Percentiles rank a stretch among this genome's conserved stretches.
These are phyloP conservation scores for Pardalotus punctatus DNA, from an alignment of 2,113 vertebrate species.

Conservation along the genomic window DNA sequence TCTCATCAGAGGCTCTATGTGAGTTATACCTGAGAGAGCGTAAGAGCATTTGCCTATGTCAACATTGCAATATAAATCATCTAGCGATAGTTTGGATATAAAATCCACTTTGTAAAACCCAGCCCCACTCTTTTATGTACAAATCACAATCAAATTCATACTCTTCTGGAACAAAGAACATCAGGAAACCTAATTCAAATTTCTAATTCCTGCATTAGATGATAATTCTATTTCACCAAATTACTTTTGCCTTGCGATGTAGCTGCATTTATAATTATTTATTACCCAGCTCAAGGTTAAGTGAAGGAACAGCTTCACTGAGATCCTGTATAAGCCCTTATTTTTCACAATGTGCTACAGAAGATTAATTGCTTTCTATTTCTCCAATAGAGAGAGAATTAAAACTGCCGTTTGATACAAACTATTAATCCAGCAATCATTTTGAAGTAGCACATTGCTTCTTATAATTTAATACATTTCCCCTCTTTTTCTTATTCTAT, in stretches of 20 bases:
- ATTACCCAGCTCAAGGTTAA: constrained; percentile 41
- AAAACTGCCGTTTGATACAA: constrained; percentile 3
- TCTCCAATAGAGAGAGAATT: not conserved
- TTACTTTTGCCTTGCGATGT: not conserved
- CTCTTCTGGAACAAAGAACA: not conserved
- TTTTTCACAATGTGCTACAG: constrained; percentile 2
- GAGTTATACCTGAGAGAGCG: not conserved
- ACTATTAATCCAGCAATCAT: constrained; percentile 4
- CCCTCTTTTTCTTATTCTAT: not conserved
- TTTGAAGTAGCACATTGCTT: not conserved
- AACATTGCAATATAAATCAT: not conserved
- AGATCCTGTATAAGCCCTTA: constrained; percentile 7
- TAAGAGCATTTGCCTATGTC: not conserved
- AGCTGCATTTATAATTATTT: constrained; percentile 45
- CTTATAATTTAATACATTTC: not conserved
- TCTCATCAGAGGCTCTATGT: not conserved
- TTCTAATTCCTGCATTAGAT: constrained; percentile 19
- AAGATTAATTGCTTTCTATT: constrained; percentile 49
- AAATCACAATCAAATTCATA: not conserved
- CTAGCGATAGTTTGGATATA: not conserved
- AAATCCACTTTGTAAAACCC: not conserved
- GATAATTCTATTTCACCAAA: constrained; percentile 44
- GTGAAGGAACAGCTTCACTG: constrained; percentile 1
- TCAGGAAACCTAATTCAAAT: not conserved
- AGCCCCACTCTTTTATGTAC: not conserved